A percentile compares a stretch with the other conserved stretches of the same genome.
Conservation (phyloP, 2,113 vertebrate genomes). For the Stercorarius parasiticus region DNA sequence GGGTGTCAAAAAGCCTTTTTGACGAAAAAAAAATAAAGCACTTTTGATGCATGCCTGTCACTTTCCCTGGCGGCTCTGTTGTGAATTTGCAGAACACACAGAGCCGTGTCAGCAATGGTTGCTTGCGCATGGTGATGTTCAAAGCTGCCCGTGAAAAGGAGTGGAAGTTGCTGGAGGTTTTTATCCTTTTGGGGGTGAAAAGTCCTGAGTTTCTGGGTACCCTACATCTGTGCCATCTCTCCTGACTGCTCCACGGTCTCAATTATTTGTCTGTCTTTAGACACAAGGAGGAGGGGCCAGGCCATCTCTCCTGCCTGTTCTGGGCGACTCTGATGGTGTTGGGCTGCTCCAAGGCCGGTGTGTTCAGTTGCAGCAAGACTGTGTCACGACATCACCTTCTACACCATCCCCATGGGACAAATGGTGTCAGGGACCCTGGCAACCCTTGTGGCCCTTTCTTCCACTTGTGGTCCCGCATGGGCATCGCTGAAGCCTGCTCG, state of each 20-base stretch:
- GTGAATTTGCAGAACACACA: not conserved
- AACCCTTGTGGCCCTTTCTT: not conserved
- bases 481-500: not conserved
- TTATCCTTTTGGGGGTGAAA: accelerated
- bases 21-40: not conserved
- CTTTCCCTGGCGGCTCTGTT: not conserved
- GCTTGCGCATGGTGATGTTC: not conserved
- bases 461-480: not conserved
- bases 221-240: not conserved
- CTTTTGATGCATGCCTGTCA: not conserved
- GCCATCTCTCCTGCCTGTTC: not conserved
- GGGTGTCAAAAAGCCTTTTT: not conserved
- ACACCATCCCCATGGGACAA: not conserved
- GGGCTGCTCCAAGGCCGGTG: not conserved
- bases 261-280: not conserved
- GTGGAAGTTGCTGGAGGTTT: not conserved
- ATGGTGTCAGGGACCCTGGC: not conserved
- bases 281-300: not conserved
- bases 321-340: not conserved
- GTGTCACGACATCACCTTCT: not conserved
- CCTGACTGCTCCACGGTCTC: not conserved
- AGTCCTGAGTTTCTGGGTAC: not conserved
- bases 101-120: not conserved
- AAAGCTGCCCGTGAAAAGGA: slow-evolving; percentile 16
- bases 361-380: not conserved